Percentiles rank a stretch among this genome's conserved stretches.
phyloP scores from a whole-genome alignment of 1,140 invertebrate species.

The Coelopa frigida region DNA sequence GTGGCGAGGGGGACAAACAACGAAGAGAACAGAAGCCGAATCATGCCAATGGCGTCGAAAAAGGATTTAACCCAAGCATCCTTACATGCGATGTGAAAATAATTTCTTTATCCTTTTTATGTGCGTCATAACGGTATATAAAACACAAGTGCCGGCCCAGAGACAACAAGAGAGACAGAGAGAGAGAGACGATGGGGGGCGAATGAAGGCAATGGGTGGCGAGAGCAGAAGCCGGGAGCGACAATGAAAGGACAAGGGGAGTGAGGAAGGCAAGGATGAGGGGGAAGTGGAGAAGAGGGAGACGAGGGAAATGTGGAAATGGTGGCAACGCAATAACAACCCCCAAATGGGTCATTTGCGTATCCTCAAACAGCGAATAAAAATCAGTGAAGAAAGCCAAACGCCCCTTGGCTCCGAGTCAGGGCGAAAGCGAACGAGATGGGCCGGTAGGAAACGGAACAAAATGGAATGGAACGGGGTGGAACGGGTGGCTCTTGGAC shows the following conservation, averaged over 20 bases:
- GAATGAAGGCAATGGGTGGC: neutral
- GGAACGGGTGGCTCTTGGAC: no score
- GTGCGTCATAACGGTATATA: conserved; percentile 32
- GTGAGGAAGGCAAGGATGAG: conserved; percentile 10
- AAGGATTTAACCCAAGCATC: conserved; percentile 7
- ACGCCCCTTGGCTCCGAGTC: no score
- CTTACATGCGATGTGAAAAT: conserved; percentile 40
- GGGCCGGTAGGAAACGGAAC: no score
- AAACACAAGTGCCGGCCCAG: conserved; percentile 18
- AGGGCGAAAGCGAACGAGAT: no score
- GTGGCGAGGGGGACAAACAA: neutral
- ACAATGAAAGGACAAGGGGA: neutral
- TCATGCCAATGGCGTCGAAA: neutral
- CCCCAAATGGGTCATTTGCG: conserved; percentile 46
- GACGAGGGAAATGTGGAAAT: conserved; percentile 14
- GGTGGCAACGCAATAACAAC: conserved; percentile 42
- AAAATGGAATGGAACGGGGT: no score
- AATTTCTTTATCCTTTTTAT: conserved; percentile 46
- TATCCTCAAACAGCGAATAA: conserved; percentile 46
- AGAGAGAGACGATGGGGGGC: neutral
- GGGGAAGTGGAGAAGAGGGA: neutral
- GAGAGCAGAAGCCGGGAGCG: neutral
- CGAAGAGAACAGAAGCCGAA: neutral
- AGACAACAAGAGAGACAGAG: neutral
- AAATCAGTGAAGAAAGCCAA: conserved; percentile 46